phyloP scores from a whole-genome alignment of 2,888 invertebrate species.

The Eupithecia pulchellata region DNA sequence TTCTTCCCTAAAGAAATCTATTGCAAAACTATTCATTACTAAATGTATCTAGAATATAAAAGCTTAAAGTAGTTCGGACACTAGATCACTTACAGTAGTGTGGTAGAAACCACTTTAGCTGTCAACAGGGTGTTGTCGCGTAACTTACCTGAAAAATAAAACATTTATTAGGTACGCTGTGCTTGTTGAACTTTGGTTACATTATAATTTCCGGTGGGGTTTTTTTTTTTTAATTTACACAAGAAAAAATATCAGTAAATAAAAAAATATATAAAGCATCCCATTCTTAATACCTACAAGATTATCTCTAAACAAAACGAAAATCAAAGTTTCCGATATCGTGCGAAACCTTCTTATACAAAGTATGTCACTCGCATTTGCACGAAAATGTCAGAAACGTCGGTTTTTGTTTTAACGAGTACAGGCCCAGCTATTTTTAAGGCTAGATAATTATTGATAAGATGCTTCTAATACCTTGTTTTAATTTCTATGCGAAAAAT shows the following conservation, averaged over 20 bases:
- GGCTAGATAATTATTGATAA: neutral
- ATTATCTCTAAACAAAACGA: no score
- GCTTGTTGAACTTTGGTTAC: neutral
- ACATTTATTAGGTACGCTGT: neutral
- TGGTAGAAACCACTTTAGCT: neutral
- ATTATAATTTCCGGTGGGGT: no score
- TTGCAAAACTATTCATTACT: neutral
- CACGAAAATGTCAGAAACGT: neutral
- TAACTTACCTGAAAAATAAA: constrained; percentile 7
- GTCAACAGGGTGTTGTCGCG: neutral
- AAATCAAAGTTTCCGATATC: neutral
- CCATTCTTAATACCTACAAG: neutral
- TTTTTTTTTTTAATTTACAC: no score
- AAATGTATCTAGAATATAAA: neutral
- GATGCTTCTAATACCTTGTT: neutral
- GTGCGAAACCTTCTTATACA: neutral
- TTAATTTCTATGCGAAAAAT: neutral
- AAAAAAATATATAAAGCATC: neutral
- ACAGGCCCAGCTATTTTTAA: neutral
- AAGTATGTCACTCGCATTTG: neutral
- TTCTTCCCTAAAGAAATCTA: no score
- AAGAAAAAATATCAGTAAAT: no score
- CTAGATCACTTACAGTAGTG: neutral
- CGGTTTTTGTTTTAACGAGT: neutral
- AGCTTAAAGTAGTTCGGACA: neutral